Conservation (phyloP, 2,888 invertebrate species). For the Clepsis dumicolana region DNA sequence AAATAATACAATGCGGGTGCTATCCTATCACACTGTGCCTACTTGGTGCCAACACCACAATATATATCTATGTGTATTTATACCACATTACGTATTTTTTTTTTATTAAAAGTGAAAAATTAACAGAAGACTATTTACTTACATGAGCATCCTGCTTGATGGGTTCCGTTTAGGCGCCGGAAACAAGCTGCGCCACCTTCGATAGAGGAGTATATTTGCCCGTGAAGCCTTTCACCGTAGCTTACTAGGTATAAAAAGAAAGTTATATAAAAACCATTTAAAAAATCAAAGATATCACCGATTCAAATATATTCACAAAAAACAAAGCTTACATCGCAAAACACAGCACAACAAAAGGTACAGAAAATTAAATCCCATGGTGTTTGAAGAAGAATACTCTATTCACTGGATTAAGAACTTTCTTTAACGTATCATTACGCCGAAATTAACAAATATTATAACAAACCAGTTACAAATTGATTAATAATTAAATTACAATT, state of each 20-base stretch:
- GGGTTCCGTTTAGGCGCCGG: constrained; percentile 96
- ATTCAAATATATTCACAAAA: background rate
- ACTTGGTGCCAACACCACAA: background rate
- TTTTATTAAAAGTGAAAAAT: background rate
- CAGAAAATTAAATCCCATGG: constrained; percentile 29
- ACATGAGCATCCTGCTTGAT: constrained; percentile 98
- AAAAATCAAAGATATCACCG: background rate
- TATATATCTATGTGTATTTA: background rate
- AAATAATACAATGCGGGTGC: background rate
- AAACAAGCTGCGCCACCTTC: constrained; percentile 93
- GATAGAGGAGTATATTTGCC: constrained; percentile 92
- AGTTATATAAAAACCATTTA: constrained; percentile 20
- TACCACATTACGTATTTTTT: background rate
- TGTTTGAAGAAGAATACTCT: background rate
- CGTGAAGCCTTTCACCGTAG: constrained; percentile 88
- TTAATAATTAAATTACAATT: background rate
- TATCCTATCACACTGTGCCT: background rate
- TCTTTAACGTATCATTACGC: background rate
- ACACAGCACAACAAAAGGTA: constrained; percentile 27
- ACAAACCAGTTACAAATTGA: background rate
- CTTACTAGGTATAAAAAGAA: constrained; percentile 68
- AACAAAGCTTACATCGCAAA: constrained; percentile 28
- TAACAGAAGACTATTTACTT: constrained; percentile 70
- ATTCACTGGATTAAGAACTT: background rate
- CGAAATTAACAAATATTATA: background rate